phyloP scores from a whole-genome alignment of 2,113 vertebrate genomes.

The Lepisosteus osseus region DNA sequence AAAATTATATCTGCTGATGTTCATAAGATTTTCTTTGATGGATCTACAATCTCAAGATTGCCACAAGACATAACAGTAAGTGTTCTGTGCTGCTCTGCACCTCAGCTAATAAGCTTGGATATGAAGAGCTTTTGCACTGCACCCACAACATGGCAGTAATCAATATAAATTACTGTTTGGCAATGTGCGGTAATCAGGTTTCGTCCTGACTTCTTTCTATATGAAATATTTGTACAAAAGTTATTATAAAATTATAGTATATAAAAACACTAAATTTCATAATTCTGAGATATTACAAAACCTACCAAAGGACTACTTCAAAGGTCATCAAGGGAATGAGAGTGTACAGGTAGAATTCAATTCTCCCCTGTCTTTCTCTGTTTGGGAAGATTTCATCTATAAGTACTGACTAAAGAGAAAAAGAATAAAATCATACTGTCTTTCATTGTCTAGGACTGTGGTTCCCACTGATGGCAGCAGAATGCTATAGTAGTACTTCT shows the following conservation, averaged over 20 bases:
- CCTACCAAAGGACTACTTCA: no score
- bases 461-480: no score
- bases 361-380: no score
- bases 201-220: background rate
- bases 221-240: background rate
- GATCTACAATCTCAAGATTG: background rate
- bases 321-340: no score
- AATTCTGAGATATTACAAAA: no score
- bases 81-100: background rate
- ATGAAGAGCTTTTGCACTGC: background rate
- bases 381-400: no score
- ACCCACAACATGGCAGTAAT: background rate
- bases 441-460: no score
- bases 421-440: no score
- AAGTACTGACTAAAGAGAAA: no score
- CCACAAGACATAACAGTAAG: background rate
- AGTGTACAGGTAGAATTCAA: no score
- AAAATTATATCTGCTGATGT: background rate
- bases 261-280: no score
- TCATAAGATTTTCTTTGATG: slow-evolving; percentile 1
- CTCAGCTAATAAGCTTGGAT: background rate
- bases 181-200: background rate
- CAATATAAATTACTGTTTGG: background rate
- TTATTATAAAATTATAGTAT: background rate
- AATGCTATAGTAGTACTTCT: no score